Percentiles rank a stretch among this genome's conserved stretches.
Conservation (phyloP, 2,888 invertebrate species). For the Rapana venosa region DNA sequence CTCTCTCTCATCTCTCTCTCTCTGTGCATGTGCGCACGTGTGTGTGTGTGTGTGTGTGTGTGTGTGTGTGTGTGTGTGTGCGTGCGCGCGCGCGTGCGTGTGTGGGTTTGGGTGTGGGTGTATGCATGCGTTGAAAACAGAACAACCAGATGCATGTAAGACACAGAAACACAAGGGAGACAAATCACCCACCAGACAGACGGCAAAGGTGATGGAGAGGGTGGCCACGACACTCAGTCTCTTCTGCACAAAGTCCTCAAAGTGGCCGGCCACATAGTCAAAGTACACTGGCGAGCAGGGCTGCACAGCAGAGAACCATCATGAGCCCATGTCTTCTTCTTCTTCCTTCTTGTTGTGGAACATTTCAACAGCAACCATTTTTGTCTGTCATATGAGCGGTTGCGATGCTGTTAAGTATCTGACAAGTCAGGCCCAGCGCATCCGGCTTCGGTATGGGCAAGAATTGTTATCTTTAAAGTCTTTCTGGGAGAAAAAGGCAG, state of each 20-base stretch:
- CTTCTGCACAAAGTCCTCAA: constrained; percentile 44
- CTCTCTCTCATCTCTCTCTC: too few species aligned
- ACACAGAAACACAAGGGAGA: background rate
- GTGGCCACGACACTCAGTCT: constrained; percentile 37
- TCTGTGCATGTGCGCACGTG: background rate
- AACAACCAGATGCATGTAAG: background rate
- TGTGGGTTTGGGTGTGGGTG: constrained; percentile 15
- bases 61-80: constrained; percentile 8
- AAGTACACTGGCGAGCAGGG: constrained; percentile 44
- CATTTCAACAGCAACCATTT: too few species aligned
- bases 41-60: constrained; percentile 11
- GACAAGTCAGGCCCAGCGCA: too few species aligned
- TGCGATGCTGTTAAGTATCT: too few species aligned
- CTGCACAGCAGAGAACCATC: constrained; percentile 28
- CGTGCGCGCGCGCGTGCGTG: background rate
- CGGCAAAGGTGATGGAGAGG: constrained; percentile 42
- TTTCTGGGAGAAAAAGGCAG: too few species aligned
- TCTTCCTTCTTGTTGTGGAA: too few species aligned
- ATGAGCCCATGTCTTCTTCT: too few species aligned
- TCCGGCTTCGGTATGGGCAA: too few species aligned
- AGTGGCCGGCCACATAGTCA: constrained; percentile 38
- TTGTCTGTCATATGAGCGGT: too few species aligned
- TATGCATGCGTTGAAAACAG: background rate
- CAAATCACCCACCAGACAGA: constrained; percentile 41
- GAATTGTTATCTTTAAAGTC: too few species aligned